Conservation (phyloP, 1,140 invertebrate species). For the silkworm (Bombyx mori) region DNA sequence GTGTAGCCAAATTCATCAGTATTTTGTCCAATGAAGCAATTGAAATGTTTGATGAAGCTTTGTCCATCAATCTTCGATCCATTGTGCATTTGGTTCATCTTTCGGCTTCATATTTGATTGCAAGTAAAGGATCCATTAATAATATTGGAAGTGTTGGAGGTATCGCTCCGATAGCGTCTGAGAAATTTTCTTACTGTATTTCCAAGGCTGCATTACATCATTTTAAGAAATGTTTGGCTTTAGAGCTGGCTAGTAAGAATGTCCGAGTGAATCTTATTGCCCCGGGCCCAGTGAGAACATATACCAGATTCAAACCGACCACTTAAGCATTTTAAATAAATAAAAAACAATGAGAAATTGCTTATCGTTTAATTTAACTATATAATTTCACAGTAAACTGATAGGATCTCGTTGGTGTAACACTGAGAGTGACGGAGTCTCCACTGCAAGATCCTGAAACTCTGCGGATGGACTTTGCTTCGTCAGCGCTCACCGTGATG, state of each 20-base stretch:
- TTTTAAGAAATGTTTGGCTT: constrained; percentile 77
- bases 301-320: too few relatives aligned
- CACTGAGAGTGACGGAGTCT: constrained; percentile 15
- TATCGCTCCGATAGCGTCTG: not conserved
- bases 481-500: constrained; percentile 13
- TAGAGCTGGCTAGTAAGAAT: constrained; percentile 77
- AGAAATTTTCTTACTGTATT: constrained; percentile 2
- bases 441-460: constrained; percentile 14
- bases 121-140: constrained; percentile 20
- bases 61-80: constrained; percentile 7
- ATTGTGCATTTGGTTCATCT: constrained; percentile 8
- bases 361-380: too few relatives aligned
- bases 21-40: constrained; percentile 46
- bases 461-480: constrained; percentile 11
- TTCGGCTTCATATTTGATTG: constrained; percentile 12
- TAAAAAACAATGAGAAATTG: too few relatives aligned
- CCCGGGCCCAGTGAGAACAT: constrained; percentile 64
- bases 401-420: constrained; percentile 1
- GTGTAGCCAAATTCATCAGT: constrained; percentile 74
- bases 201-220: constrained; percentile 81
- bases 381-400: too few relatives aligned
- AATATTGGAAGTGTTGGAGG: constrained; percentile 18
- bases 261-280: constrained; percentile 81
- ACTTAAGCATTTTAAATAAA: too few relatives aligned
- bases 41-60: constrained; percentile 4